phyloP scores from a whole-genome alignment of 2,113 vertebrate genomes.

The Acrocephalus arundinaceus region DNA sequence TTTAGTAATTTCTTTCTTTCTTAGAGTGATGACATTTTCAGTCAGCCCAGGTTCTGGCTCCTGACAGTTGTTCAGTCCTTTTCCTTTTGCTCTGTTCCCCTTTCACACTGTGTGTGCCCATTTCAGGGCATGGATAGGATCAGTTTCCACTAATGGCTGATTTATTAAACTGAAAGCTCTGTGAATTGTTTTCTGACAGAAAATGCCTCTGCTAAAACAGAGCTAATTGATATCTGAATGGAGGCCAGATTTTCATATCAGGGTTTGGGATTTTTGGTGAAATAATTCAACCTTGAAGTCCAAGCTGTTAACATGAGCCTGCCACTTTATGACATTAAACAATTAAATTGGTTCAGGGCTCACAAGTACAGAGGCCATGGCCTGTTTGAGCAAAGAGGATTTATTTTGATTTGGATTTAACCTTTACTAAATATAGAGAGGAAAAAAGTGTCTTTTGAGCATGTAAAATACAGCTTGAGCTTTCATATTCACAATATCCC shows the following conservation, averaged over 20 bases:
- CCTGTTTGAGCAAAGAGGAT: conserved; percentile 19
- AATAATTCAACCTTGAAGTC: neutral
- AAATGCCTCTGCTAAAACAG: neutral
- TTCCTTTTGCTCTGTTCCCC: neutral
- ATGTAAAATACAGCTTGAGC: neutral
- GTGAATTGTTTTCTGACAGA: neutral
- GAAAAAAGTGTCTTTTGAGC: neutral
- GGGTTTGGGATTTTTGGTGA: neutral
- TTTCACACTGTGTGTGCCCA: neutral
- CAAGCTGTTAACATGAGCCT: neutral
- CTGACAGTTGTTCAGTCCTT: neutral
- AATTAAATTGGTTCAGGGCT: neutral
- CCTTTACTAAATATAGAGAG: conserved; percentile 1
- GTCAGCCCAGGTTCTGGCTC: neutral
- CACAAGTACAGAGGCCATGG: neutral
- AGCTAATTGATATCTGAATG: neutral
- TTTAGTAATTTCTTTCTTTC: neutral
- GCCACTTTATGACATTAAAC: neutral
- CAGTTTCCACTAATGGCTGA: neutral
- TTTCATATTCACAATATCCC: neutral
- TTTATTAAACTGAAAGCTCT: neutral
- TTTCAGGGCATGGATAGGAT: neutral
- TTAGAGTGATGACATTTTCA: neutral
- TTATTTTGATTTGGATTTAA: conserved; percentile 31
- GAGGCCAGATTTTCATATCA: neutral